Conservation (phyloP, 2,113 vertebrate species). For the Piprites chloris region DNA sequence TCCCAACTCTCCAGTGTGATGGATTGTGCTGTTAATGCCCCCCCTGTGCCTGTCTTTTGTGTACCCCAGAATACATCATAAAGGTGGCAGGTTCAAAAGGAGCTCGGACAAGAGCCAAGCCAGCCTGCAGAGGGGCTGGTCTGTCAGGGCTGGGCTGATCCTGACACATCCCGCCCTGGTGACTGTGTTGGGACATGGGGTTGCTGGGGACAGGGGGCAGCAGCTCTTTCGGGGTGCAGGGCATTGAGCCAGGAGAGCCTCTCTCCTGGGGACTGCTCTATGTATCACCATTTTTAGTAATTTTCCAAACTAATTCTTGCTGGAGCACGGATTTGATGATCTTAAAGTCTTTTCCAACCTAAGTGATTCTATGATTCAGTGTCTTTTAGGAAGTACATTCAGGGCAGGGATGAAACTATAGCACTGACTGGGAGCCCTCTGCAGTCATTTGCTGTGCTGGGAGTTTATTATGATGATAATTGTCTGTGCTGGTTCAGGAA, state of each 20-base stretch:
- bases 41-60: not conserved
- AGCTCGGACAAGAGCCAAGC: not conserved
- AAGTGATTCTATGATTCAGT: not conserved
- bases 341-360: not conserved
- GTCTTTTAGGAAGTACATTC: not conserved
- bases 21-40: not conserved
- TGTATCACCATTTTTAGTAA: not conserved
- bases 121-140: not conserved
- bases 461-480: not conserved
- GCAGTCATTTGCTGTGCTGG: not conserved
- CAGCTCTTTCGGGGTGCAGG: accelerated
- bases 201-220: not conserved
- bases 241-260: not conserved
- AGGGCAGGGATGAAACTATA: not conserved
- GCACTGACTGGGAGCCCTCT: accelerated
- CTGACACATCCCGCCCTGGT: not conserved
- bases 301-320: not conserved
- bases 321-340: not conserved
- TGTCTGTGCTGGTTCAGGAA: not conserved
- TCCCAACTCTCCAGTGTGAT: not conserved
- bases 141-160: not conserved
- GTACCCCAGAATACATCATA: accelerated
- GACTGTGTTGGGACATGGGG: not conserved
- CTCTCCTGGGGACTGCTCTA: accelerated
- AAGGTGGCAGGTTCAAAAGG: not conserved